Evolutionary conservation across 2,797 vertebrate species (phyloP), one percentile per base, ranked within the genome.

Genomic region (Gymnothorax reevesii): DNA sequence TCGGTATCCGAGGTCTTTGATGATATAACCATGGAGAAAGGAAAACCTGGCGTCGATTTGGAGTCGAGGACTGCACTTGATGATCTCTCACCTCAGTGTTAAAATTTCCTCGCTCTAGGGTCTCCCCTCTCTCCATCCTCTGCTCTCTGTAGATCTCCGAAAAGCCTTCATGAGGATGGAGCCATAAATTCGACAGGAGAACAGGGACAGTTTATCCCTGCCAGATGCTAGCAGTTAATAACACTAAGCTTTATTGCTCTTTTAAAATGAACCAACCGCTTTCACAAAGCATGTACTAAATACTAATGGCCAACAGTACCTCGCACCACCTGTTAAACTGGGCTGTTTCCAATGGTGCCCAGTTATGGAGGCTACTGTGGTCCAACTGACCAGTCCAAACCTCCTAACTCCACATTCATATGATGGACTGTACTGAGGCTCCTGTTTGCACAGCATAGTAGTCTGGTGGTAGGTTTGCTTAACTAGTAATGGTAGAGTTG

Each of bases 191-290:
- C 42, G 17, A 52, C 62, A 9, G 27, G 57, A 60, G 22, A 27
- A 25, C 0, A 3, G 4, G 2, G 82, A 59, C 27, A 64, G 83
- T 33, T 64, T 62, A 83, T 22, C 85, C 10, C 20, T 42, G 22
- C 27, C 85, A 86, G 73, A 75, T 86, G 85, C 69, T 62, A 80
- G 42, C 7, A 42, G 82, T 86, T 86, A 80, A 86, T 86, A 80
- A 83, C 57, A 15, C n/a, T 83, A 33, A 25, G 57, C 82, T 42
- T 83, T 57, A 83, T 54, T 25, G 55, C 82, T 12, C 9, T 60
- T 59, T 83, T 60, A 83, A n/a, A 60, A 60, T 57, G 9, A 27
- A 20, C 25, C 22, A 82, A 57, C 12, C 13, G 54, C 54, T n/a
- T 10, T 57, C 22, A 10, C 57, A 57, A 5, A 8, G 0, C 49